phyloP scores from a whole-genome alignment of 2,888 invertebrate genomes.

The Caenorhabditis doughertyi region DNA sequence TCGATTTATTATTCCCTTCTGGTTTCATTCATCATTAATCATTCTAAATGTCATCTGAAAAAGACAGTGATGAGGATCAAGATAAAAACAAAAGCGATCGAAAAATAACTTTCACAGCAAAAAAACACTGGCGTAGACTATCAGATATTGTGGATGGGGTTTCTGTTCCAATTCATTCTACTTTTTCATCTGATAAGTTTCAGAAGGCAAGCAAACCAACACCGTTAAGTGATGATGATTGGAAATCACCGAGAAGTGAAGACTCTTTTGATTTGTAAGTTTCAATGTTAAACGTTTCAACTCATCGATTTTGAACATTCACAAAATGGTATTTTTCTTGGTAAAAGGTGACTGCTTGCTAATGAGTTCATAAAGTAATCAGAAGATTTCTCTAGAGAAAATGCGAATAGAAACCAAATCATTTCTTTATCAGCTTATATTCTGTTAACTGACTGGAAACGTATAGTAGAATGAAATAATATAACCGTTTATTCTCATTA shows the following conservation, averaged over 20 bases:
- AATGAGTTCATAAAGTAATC: too few species aligned
- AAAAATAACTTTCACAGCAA: slow-evolving; percentile 51
- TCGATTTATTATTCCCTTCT: not conserved
- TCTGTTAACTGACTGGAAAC: too few species aligned
- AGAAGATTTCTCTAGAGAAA: slow-evolving; percentile 73
- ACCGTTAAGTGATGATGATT: slow-evolving; percentile 30
- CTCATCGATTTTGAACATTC: too few species aligned
- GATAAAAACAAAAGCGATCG: not conserved
- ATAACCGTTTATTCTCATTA: too few species aligned
- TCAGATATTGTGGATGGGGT: slow-evolving; percentile 42
- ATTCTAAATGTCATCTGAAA: slow-evolving; percentile 28
- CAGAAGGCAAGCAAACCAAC: slow-evolving; percentile 59
- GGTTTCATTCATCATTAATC: not conserved
- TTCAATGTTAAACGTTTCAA: too few species aligned
- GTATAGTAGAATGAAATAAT: too few species aligned
- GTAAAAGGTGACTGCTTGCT: too few species aligned
- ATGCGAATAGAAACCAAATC: slow-evolving; percentile 67
- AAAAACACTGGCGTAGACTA: slow-evolving; percentile 54
- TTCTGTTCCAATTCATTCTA: not conserved
- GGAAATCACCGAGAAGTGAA: slow-evolving; percentile 57
- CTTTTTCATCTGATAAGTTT: not conserved
- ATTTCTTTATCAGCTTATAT: too few species aligned
- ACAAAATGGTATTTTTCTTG: too few species aligned
- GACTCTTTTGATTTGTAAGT: slow-evolving; percentile 59
- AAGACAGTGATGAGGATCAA: slow-evolving; percentile 6